Base-by-base conservation (phyloP, 2,888 invertebrate species). In the Ernsta delagoae region DNA sequence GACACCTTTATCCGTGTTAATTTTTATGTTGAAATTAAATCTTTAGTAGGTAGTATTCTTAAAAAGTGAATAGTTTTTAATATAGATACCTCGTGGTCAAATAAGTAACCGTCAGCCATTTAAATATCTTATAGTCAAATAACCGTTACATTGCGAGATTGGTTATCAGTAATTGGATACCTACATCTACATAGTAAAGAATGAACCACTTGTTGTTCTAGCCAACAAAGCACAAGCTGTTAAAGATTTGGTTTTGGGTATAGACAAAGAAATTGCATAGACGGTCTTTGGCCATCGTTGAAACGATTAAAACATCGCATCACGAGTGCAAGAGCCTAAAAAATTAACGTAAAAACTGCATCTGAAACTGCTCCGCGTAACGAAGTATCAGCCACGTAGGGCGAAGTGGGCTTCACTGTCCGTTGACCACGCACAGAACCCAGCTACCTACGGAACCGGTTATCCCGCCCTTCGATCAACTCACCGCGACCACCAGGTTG, bases 401-500 rank as follows among this genome's bases (percentile, higher is more conserved):
- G 69, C 72, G 67, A 71, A 65, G 73, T 77, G 75, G 74, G 77
- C 75, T 82, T 82, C 82, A 85, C 85, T 86, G 85, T 82, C 80
- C 81, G 84, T 81, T 87, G 85, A 82, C 86, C 87, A 86, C 81
- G 83, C 79, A 86, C 81, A 83, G 79, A 82, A 62, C 57, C 48
- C 65, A 16, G 45, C 9, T 50, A 39, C 68, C 62, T 57, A 83
- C 77, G 70, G 84, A 89, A 92, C 92, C 91, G 91, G 91, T 92
- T 90, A 78, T 81, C 83, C 48, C 48, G 48, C 6, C 84, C 83
- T 86, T 82, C 77, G 69, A 77, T 75, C 75, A 83, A 96, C 96
- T 96, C 90, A 97, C 97, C 94, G 96, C 96, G 82, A 96, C 96
- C 72, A 96, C 78, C 77, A 96, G 90, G 86, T 97, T 97, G 93